A percentile compares a stretch with the other conserved stretches of the same genome.
Conservation (phyloP, 1,140 invertebrate species). For the Drosophila seguyi region DNA sequence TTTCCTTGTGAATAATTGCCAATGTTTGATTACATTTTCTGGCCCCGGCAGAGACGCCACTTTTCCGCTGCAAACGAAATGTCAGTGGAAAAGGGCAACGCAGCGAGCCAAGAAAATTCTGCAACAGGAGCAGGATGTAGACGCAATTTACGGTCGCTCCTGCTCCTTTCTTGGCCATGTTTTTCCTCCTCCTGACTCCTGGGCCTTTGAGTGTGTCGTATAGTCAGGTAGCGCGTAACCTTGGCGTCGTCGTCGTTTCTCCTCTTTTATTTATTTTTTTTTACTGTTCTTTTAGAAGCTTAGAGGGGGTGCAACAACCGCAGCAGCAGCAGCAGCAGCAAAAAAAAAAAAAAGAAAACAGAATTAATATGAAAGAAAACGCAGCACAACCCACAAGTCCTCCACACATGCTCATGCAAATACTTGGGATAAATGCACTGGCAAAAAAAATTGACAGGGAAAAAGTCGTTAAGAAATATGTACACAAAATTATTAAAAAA, state of each 20-base stretch:
- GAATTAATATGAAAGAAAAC: background rate
- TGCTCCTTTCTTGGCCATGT: slow-evolving; percentile 10
- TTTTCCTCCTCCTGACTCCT: background rate
- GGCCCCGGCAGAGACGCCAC: background rate
- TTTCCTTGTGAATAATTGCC: slow-evolving; percentile 7
- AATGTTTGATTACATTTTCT: slow-evolving; percentile 13
- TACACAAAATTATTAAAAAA: background rate
- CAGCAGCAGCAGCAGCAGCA: slow-evolving; percentile 50
- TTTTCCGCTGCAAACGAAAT: background rate
- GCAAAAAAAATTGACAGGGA: background rate
- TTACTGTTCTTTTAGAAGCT: slow-evolving; percentile 23
- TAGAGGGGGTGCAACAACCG: slow-evolving; percentile 34
- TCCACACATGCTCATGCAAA: slow-evolving; percentile 43
- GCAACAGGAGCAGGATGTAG: slow-evolving; percentile 38
- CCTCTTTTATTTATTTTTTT: slow-evolving; percentile 27
- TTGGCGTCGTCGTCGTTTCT: slow-evolving; percentile 63
- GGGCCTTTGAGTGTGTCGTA: slow-evolving; percentile 39
- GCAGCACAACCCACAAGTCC: slow-evolving; percentile 13
- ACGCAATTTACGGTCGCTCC: slow-evolving; percentile 24
- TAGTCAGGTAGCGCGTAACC: slow-evolving; percentile 56
- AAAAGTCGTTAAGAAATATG: background rate
- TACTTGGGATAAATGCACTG: slow-evolving; percentile 65
- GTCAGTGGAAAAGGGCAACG: slow-evolving; percentile 12
- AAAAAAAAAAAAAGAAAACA: background rate
- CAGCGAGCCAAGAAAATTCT: slow-evolving; percentile 58